phyloP scores from a whole-genome alignment of 2,888 invertebrate genomes.

The Cryptocheilus praepositus region DNA sequence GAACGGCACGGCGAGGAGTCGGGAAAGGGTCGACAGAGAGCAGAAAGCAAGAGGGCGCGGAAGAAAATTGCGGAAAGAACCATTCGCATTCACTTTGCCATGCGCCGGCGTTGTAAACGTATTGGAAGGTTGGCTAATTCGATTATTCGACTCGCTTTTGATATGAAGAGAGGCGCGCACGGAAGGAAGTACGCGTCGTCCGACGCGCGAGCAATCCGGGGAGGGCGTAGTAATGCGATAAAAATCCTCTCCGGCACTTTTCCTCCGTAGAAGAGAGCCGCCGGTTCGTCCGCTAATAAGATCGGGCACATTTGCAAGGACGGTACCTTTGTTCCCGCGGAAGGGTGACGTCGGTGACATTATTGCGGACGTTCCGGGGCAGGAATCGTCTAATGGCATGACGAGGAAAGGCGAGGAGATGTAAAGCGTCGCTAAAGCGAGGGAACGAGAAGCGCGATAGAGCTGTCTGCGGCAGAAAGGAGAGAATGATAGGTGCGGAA shows the following conservation, averaged over 20 bases:
- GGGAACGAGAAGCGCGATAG: background rate
- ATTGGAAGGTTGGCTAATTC: constrained; percentile 47
- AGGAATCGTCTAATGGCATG: constrained; percentile 49
- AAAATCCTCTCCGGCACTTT: constrained; percentile 42
- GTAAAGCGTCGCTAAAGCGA: background rate
- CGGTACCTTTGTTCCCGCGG: constrained; percentile 40
- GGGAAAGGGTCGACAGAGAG: background rate
- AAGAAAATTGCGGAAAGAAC: constrained; percentile 22
- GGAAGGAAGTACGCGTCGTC: background rate
- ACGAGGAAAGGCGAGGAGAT: background rate
- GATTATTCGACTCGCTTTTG: constrained; percentile 55
- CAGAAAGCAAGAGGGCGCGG: no score
- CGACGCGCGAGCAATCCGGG: background rate
- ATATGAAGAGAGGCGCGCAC: constrained; percentile 23
- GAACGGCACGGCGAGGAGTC: no score
- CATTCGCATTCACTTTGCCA: constrained; percentile 37
- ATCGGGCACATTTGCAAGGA: constrained; percentile 52
- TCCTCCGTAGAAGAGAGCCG: constrained; percentile 6
- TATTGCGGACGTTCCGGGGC: constrained; percentile 41
- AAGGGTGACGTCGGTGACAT: constrained; percentile 43
- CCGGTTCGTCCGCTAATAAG: constrained; percentile 45
- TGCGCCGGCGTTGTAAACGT: constrained; percentile 38
- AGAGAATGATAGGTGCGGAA: background rate
- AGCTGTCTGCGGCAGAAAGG: background rate
- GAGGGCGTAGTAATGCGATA: constrained; percentile 41